A percentile compares a stretch with the other conserved stretches of the same genome.
phyloP scores from a whole-genome alignment of 2,888 invertebrate species.

The Merodon equestris region DNA sequence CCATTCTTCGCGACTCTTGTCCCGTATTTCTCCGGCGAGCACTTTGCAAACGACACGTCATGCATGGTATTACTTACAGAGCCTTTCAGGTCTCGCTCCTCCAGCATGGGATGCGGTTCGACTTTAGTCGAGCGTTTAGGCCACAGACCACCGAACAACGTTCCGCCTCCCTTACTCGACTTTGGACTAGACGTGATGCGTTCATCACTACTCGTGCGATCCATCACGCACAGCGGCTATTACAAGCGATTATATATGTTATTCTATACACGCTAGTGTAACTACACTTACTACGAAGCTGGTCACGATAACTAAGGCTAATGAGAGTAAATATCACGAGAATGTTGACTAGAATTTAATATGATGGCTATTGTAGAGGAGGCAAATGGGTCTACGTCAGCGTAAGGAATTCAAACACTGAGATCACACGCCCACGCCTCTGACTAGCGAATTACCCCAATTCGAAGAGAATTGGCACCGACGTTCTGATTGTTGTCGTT shows the following conservation, averaged over 20 bases:
- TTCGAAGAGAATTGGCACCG: slow-evolving; percentile 62
- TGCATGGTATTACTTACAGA: slow-evolving; percentile 63
- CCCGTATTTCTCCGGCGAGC: slow-evolving; percentile 70
- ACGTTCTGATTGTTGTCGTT: no score
- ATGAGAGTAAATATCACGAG: slow-evolving; percentile 67
- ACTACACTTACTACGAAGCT: slow-evolving; percentile 26
- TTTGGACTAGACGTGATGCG: slow-evolving; percentile 74
- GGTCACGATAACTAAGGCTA: slow-evolving; percentile 39
- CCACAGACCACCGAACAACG: slow-evolving; percentile 74
- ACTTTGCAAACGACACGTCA: slow-evolving; percentile 77
- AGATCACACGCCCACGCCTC: slow-evolving; percentile 18
- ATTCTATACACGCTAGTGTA: background rate
- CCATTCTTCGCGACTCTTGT: slow-evolving; percentile 22
- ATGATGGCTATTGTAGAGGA: slow-evolving; percentile 17
- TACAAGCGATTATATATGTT: slow-evolving; percentile 18
- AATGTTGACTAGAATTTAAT: slow-evolving; percentile 60
- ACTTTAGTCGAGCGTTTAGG: slow-evolving; percentile 78
- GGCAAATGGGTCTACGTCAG: slow-evolving; percentile 25
- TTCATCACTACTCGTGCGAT: slow-evolving; percentile 74
- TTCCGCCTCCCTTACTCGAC: slow-evolving; percentile 72
- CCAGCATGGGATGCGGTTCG: slow-evolving; percentile 76
- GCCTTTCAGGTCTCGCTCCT: slow-evolving; percentile 46
- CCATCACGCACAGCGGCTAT: slow-evolving; percentile 65
- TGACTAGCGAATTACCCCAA: slow-evolving; percentile 57
- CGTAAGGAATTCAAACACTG: background rate